Conservation (phyloP, 2,797 vertebrate genomes). For the Steatocranus sp. region DNA sequence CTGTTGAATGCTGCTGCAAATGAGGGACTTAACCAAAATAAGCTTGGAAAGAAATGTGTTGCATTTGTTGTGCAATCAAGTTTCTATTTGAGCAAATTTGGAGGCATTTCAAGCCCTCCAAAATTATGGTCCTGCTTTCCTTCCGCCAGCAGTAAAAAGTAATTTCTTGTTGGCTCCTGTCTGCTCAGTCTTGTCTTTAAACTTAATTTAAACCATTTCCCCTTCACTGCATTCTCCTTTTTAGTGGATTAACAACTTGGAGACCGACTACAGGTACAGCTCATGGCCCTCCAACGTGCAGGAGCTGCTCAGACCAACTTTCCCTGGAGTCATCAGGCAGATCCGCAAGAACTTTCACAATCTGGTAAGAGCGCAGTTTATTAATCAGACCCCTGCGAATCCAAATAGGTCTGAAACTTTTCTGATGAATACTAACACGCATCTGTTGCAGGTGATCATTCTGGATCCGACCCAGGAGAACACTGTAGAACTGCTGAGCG, state of each 20-base stretch:
- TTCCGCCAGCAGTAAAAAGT: background rate
- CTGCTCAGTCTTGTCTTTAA: background rate
- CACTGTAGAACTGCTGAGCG: conserved; percentile 84
- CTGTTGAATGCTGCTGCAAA: background rate
- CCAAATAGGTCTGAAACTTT: background rate
- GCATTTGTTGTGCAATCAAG: background rate
- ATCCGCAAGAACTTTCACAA: conserved; percentile 98
- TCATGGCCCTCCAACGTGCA: conserved; percentile 94
- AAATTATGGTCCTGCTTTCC: background rate
- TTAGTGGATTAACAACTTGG: conserved; percentile 97
- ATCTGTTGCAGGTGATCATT: conserved; percentile 83
- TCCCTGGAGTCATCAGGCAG: conserved; percentile 96
- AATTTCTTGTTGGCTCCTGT: background rate
- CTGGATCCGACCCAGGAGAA: conserved; percentile 87
- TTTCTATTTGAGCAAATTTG: background rate
- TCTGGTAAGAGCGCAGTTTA: conserved; percentile 75
- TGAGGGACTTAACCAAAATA: background rate
- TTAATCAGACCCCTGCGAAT: background rate
- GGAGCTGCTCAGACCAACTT: conserved; percentile 92
- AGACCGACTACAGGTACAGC: conserved; percentile 87
- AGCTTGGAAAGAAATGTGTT: background rate
- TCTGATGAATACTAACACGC: background rate
- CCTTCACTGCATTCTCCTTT: background rate
- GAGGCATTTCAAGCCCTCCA: background rate
- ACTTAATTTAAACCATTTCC: background rate